Conservation (phyloP, 2,797 vertebrate species). For the Hapalemur alaotrensis region DNA sequence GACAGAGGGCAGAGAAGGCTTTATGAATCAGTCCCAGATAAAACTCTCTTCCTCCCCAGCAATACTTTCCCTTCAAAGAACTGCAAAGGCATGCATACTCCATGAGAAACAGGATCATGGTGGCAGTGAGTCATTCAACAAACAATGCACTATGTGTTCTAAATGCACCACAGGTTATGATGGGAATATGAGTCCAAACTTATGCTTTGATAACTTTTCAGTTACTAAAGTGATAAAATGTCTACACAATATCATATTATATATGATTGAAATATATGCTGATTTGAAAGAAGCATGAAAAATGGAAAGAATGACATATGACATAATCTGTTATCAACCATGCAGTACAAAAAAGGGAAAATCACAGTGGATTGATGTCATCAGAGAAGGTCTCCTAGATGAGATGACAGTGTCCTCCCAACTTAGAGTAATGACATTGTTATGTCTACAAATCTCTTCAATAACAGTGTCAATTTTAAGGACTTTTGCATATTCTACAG, state of each 20-base stretch:
- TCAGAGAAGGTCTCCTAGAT: not conserved
- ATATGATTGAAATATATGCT: not conserved
- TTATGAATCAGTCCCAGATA: not conserved
- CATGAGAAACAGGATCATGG: not conserved
- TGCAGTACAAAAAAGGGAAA: not conserved
- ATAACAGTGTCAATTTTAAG: not conserved
- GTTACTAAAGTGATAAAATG: not conserved
- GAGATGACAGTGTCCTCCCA: not conserved
- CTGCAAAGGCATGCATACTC: not conserved
- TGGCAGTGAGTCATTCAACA: not conserved
- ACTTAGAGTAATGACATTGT: not conserved
- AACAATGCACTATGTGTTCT: not conserved
- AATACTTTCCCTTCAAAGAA: not conserved
- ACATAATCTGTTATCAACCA: not conserved
- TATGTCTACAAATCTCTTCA: not conserved
- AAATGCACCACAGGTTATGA: not conserved
- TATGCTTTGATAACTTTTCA: not conserved
- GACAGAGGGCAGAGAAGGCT: not conserved
- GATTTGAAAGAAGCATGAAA: not conserved
- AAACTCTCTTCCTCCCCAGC: not conserved
- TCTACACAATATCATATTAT: not conserved
- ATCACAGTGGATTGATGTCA: not conserved
- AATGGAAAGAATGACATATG: not conserved
- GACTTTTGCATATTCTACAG: not conserved
- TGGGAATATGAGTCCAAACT: not conserved